These are phyloP conservation scores for Ailuropoda melanoleuca DNA, from an alignment of 2,113 vertebrate species.

Conservation along the genomic window DNA sequence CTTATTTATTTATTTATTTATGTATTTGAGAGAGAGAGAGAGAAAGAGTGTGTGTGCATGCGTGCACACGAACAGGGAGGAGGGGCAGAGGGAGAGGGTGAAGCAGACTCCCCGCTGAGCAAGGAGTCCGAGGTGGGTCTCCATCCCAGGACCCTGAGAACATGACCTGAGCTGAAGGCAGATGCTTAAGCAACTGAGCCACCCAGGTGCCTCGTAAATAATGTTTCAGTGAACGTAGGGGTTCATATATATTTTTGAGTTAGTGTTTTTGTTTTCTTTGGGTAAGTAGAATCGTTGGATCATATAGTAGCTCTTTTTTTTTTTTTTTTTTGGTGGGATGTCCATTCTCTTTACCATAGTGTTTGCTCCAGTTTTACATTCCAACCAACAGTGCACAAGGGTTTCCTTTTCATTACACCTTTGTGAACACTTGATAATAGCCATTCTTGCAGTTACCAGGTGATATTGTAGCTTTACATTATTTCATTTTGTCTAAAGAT, in stretches of 20 bases:
- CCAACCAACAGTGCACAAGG: not conserved
- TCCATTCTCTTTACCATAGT: not conserved
- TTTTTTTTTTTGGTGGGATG: not conserved
- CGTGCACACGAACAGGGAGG: not conserved
- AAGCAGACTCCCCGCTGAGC: not conserved
- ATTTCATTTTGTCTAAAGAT: not conserved
- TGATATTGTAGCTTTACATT: not conserved
- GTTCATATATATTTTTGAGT: not conserved
- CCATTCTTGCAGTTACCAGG: not conserved
- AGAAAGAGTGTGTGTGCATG: not conserved
- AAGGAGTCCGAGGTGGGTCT: not conserved
- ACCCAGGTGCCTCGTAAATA: not conserved
- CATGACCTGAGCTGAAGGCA: not conserved
- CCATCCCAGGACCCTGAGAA: not conserved
- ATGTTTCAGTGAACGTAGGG: not conserved
- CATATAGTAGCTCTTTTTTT: not conserved
- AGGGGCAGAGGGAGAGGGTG: not conserved
- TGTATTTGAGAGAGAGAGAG: not conserved
- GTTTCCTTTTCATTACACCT: not conserved
- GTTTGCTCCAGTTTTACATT: not conserved
- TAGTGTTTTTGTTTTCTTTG: not conserved
- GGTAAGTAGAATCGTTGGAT: not conserved
- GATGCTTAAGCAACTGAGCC: not conserved
- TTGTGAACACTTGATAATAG: not conserved
- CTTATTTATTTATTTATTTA: not conserved